Percentiles rank a stretch among this genome's conserved stretches.
phyloP scores from a whole-genome alignment of 2,888 invertebrate genomes.

The Sicus ferrugineus region DNA sequence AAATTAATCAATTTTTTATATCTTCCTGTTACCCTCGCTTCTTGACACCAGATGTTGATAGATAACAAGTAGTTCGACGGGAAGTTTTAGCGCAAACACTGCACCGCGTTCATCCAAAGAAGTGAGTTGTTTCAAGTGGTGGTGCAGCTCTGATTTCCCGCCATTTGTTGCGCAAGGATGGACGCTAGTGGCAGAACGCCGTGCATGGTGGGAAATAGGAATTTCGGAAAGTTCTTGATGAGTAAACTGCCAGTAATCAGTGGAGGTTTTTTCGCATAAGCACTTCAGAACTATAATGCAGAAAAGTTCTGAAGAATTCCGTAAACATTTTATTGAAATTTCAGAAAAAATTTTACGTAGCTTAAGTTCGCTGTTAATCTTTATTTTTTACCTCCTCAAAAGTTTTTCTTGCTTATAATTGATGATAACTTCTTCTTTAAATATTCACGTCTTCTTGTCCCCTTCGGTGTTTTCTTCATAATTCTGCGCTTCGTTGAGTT shows the following conservation, averaged over 20 bases:
- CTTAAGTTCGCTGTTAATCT: neutral
- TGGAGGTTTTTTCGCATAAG: too few species aligned
- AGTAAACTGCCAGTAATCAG: too few species aligned
- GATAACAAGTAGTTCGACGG: neutral
- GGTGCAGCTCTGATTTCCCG: neutral
- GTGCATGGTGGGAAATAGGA: neutral
- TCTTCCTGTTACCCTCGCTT: neutral
- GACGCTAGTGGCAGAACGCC: neutral
- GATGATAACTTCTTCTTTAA: neutral
- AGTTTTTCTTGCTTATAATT: neutral
- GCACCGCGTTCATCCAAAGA: slow-evolving; percentile 1
- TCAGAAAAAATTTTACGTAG: neutral
- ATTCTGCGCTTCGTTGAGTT: slow-evolving; percentile 32
- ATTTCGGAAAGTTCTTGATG: too few species aligned
- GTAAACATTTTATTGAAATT: too few species aligned
- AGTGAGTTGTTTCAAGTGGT: neutral
- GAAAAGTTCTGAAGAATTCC: too few species aligned
- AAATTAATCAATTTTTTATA: neutral
- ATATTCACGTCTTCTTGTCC: neutral
- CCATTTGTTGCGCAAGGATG: neutral
- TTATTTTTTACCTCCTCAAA: neutral
- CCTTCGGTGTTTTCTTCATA: slow-evolving; percentile 5
- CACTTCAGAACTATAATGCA: too few species aligned
- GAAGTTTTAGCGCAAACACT: neutral
- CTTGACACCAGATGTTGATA: neutral